Evolutionary conservation across 2,888 invertebrate species (phyloP), one percentile per base, ranked within the genome.

Genomic region (Hyposoter dolosus): DNA sequence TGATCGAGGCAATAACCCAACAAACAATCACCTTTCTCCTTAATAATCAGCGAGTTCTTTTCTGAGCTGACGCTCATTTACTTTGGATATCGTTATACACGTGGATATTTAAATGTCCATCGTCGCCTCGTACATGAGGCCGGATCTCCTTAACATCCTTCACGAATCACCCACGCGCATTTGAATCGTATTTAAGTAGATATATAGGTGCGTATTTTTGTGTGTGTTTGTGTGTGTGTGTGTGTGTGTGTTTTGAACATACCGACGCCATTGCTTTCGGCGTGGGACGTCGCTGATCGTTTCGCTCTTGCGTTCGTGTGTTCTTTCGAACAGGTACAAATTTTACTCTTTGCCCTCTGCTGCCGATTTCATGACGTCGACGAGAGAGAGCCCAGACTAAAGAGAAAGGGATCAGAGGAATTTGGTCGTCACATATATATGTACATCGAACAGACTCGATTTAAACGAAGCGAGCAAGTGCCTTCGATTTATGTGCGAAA

Each of bases 141-240:
- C 88, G 89, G 88, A 89, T 91, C 89, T 88, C 87, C 84, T 90
- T 90, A 88, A 88, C 90, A 90, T 89, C 88, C 88, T 89, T 88
- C 88, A 89, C 88, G 84, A 88, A 90, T 92, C 91, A 91, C 91
- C 91, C 91, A 92, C 91, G 91, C 90, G 50, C 75, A 69, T 82
- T 82, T 84, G 65, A 47, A 81, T 81, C 69, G 69, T 53, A 71
- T 72, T 72, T 63, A 69, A 56, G 68, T 23, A 40, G 50, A 19
- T 68, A n/a, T 53, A 28, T 63, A 6, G 40, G 5, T 40, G 35
- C 47, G 40, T 66, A 50, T 50, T 35, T 35, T 19, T n/a, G n/a
- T 28, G 19, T 68, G 10, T 69, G 35, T 15, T 7, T 19, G 9
- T 28, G 5, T 47, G 19, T 65, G 28, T 65, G 65, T n/a, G 43